Conservation (phyloP, 2,113 vertebrate species). For the Poeciliopsis retropinna region DNA sequence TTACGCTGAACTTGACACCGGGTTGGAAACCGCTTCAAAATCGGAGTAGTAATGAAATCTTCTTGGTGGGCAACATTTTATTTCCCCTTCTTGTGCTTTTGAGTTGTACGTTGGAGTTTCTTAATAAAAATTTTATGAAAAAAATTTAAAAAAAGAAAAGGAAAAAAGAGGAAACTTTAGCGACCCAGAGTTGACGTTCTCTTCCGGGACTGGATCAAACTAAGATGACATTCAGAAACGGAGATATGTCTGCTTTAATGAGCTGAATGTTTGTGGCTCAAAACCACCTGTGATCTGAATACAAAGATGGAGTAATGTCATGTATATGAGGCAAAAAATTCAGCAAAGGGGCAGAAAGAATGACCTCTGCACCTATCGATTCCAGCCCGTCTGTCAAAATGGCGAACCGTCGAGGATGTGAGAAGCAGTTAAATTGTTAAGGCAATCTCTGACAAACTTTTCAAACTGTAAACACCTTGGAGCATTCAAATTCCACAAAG, state of each 20-base stretch:
- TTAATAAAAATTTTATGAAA: no score
- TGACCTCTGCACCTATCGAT: slow-evolving; percentile 72
- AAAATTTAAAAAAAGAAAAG: no score
- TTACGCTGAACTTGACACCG: no score
- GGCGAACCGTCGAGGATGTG: slow-evolving; percentile 52
- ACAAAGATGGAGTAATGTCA: slow-evolving; percentile 42
- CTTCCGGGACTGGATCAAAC: neutral
- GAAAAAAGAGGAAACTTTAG: neutral
- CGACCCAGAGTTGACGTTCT: slow-evolving; percentile 3
- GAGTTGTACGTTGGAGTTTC: neutral
- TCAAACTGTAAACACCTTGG: neutral
- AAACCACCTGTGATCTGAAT: slow-evolving; percentile 30
- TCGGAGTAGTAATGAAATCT: no score
- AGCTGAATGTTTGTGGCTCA: slow-evolving; percentile 31
- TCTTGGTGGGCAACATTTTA: no score
- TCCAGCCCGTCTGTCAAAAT: slow-evolving; percentile 48
- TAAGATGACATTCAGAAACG: slow-evolving; percentile 18
- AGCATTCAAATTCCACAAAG: neutral
- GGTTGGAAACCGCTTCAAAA: no score
- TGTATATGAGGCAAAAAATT: slow-evolving; percentile 70
- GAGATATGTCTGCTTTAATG: slow-evolving; percentile 21
- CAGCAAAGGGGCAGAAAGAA: slow-evolving; percentile 38
- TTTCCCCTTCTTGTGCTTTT: neutral
- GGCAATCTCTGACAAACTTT: slow-evolving; percentile 48
- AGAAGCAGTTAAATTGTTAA: slow-evolving; percentile 57